These are phyloP conservation scores for Polylopha cassiicola DNA, from an alignment of 2,888 invertebrate genomes.

Conservation along the genomic window DNA sequence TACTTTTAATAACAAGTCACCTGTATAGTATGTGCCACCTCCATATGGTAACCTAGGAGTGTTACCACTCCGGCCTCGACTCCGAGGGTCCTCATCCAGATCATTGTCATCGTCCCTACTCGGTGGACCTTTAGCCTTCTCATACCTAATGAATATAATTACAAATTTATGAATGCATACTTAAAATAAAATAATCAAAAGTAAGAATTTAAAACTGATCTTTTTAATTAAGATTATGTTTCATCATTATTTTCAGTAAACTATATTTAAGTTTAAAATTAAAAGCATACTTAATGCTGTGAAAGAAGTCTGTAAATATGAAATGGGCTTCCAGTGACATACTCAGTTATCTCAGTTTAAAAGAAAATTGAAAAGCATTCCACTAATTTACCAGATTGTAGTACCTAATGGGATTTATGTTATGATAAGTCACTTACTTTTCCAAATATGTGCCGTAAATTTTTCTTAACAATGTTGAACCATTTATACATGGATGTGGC, in stretches of 20 bases:
- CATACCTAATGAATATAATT: constrained; percentile 84
- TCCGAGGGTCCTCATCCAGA: constrained; percentile 85
- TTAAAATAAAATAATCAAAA: too few relatives aligned
- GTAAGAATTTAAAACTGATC: too few relatives aligned
- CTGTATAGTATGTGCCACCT: constrained; percentile 68
- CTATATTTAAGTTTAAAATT: too few relatives aligned
- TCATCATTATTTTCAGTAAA: too few relatives aligned
- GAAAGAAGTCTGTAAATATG: too few relatives aligned
- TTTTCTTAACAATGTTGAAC: constrained; percentile 67
- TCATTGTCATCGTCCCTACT: constrained; percentile 93
- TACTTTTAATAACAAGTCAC: constrained; percentile 30
- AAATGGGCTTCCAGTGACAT: too few relatives aligned
- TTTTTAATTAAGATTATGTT: too few relatives aligned
- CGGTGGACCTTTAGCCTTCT: constrained; percentile 89
- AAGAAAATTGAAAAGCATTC: neutral
- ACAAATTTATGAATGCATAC: constrained; percentile 75
- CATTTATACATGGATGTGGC: constrained; percentile 92
- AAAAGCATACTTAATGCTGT: too few relatives aligned
- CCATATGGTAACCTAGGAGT: constrained; percentile 59
- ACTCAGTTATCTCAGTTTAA: too few relatives aligned
- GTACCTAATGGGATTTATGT: neutral
- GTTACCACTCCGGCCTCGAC: constrained; percentile 76
- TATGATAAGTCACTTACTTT: constrained; percentile 44
- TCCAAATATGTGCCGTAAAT: constrained; percentile 65
- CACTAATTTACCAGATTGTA: neutral